Percentiles rank a stretch among this genome's conserved stretches.
Evolutionary conservation across 2,888 invertebrate species (phyloP).

Genomic region (Noctua janthina): DNA sequence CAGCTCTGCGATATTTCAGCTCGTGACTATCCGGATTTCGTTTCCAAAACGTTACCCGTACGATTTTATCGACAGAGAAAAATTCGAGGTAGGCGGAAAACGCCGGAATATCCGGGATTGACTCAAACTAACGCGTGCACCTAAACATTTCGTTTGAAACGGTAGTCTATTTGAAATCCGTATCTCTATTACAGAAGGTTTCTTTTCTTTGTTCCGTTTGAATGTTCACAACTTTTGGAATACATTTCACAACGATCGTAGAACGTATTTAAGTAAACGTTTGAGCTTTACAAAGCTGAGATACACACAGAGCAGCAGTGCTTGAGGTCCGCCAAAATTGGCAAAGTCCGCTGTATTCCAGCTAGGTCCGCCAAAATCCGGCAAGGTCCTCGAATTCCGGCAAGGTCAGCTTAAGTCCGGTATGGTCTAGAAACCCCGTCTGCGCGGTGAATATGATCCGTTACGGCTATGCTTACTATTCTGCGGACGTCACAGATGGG

Average conservation of each 20-base stretch:
- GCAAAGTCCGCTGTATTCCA: background rate
- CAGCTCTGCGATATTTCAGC: conserved; percentile 45
- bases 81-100: conserved; percentile 32
- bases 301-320: background rate
- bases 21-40: conserved; percentile 33
- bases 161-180: conserved; percentile 17
- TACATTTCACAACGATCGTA: background rate
- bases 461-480: conserved; percentile 54
- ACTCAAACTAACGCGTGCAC: conserved; percentile 4
- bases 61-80: conserved; percentile 43
- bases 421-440: conserved; percentile 19
- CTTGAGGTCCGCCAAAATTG: background rate
- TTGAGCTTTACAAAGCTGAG: background rate
- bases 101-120: conserved; percentile 27
- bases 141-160: conserved; percentile 30
- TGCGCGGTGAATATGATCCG: conserved; percentile 38
- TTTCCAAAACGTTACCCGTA: conserved; percentile 35
- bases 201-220: background rate
- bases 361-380: background rate
- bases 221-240: conserved; percentile 2
- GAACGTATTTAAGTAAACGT: background rate
- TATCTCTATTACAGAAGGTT: conserved; percentile 24
- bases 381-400: background rate
- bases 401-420: background rate
- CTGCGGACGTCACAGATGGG: conserved; percentile 50